Evolutionary conservation across 2,797 vertebrate genomes (phyloP).

Genomic region (Prunella strophiata): DNA sequence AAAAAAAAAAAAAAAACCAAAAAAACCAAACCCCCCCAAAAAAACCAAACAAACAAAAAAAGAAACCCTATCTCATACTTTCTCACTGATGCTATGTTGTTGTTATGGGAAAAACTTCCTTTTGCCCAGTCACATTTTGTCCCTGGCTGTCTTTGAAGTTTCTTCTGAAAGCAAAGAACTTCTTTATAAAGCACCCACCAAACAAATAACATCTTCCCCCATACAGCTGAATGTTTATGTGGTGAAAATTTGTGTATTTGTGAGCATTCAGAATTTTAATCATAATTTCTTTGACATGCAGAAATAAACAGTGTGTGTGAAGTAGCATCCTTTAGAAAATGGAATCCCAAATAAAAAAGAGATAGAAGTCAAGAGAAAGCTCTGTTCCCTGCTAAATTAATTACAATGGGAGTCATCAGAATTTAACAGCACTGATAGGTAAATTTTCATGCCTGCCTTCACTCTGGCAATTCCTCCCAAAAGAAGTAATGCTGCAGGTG

Average conservation of each 20-base stretch:
- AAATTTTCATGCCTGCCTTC: slow-evolving; percentile 66
- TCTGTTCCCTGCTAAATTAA: slow-evolving; percentile 67
- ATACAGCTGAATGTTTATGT: not conserved
- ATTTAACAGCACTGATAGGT: slow-evolving; percentile 56
- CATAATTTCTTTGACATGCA: slow-evolving; percentile 63
- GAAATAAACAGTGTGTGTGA: slow-evolving; percentile 58
- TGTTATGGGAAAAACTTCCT: not conserved
- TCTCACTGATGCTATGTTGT: not conserved
- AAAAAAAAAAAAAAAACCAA: not conserved
- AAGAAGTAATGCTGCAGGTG: slow-evolving; percentile 43
- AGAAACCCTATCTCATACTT: not conserved
- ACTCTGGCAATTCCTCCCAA: slow-evolving; percentile 31
- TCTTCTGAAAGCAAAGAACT: slow-evolving; percentile 13
- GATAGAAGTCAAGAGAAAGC: slow-evolving; percentile 20
- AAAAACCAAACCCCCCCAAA: too few species aligned
- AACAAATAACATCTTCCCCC: not conserved
- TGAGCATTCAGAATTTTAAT: slow-evolving; percentile 64
- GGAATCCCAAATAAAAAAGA: slow-evolving; percentile 37
- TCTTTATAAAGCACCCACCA: not conserved
- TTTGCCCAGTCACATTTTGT: not conserved
- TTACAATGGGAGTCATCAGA: slow-evolving; percentile 64
- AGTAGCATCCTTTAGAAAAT: slow-evolving; percentile 43
- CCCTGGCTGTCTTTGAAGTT: slow-evolving; percentile 20
- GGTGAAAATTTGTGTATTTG: not conserved
- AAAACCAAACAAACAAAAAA: not conserved